A percentile compares a stretch with the other conserved stretches of the same genome.
These are phyloP conservation scores for Cerastis rubricosa DNA, from an alignment of 2,888 invertebrate genomes.

Conservation along the genomic window DNA sequence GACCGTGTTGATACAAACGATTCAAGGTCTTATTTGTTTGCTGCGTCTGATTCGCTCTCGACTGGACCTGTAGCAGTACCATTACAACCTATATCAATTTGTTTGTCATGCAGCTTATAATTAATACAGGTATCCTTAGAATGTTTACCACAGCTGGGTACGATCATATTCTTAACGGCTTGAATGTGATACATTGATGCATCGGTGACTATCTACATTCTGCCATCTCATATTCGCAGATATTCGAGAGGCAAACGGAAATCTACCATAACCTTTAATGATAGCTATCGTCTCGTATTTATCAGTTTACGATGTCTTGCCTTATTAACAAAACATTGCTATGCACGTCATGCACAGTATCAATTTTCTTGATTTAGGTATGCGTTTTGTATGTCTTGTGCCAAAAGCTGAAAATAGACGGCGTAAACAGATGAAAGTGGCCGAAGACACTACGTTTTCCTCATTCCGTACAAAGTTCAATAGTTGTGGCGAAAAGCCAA, in stretches of 20 bases:
- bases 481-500: conserved; percentile 85
- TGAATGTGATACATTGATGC: conserved; percentile 45
- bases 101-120: conserved; percentile 38
- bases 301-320: conserved; percentile 26
- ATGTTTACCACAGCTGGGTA: conserved; percentile 34
- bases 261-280: conserved; percentile 30
- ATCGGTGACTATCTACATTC: conserved; percentile 15
- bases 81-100: conserved; percentile 25
- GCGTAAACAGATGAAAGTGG: conserved; percentile 83
- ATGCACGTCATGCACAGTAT: conserved; percentile 57
- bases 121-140: conserved; percentile 31
- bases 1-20: conserved; percentile 35
- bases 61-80: conserved; percentile 6
- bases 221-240: conserved; percentile 25
- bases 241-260: conserved; percentile 49
- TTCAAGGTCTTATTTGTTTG: conserved; percentile 71
- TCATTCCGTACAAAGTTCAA: conserved; percentile 88
- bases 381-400: conserved; percentile 68
- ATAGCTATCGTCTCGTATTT: conserved; percentile 22
- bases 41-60: conserved; percentile 50
- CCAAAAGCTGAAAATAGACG: conserved; percentile 85
- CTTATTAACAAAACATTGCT: conserved; percentile 34
- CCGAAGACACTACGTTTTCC: conserved; percentile 83
- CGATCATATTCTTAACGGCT: conserved; percentile 38
- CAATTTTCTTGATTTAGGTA: conserved; percentile 58